Base-by-base conservation (phyloP, 1,140 invertebrate genomes). In the Caenorhabditis elegans region DNA sequence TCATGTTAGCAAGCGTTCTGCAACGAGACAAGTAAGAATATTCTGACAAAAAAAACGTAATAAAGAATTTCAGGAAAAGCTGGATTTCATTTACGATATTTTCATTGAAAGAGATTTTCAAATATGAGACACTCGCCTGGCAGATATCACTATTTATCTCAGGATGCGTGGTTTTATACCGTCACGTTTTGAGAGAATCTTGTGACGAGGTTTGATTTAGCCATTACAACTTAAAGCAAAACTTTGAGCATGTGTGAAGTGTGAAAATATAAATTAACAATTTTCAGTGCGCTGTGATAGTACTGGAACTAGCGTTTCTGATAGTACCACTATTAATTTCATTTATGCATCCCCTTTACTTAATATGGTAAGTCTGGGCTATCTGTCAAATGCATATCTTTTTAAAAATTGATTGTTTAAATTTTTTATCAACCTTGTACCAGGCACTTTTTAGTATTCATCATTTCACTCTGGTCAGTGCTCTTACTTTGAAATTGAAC, bases 41-140 rank as follows among this genome's bases (percentile, higher is more conserved):
- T 8, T 8, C 15, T 43, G 15, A 43, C 0, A 34, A 34, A 3
- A 22, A 22, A 19, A 39, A 39, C 10, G 2, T 6, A 22, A 43
- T 0, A 3, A 3, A 10, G 5, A 36, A 3, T 70, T 70, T 10
- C 34, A 70, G 60, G n/a, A 70, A 39, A 70, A 70, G 60, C 8
- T 70, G 60, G 60, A 70, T 70, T 39, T 31, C 60, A 10, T 70
- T 70, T 34, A 70, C 60, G 22, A 70, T 70, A 43, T 70, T 70
- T n/a, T 65, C 51, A 0, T 24, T 79, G 10, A 79, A 79, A 79
- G 78, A 79, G 22, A 39, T 79, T n/a, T n/a, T 79, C 22, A 65
- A 39, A 26, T 53, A 43, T 15, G 78, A 79, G 39, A 70, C 55
- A 10, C 48, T 79, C 8, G 36, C 39, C 1, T 79, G 78, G 78